A percentile compares a stretch with the other conserved stretches of the same genome.
Evolutionary conservation across 35 echinoderm and acorn worm genomes (phyloP).

Genomic region (Apostichopus japonicus): DNA sequence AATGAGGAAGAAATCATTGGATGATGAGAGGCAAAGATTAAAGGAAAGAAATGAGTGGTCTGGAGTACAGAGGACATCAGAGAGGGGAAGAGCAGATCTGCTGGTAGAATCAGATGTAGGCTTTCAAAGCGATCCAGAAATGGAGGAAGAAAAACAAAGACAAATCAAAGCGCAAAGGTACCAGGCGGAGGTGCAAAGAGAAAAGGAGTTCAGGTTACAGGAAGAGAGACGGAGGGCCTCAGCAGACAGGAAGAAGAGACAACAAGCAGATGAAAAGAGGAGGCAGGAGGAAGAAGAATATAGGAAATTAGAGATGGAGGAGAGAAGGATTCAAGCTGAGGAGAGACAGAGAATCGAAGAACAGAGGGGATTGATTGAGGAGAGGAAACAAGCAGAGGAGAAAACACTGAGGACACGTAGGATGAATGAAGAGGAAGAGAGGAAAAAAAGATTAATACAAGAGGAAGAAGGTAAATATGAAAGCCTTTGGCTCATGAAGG

Average conservation of each 20-base stretch:
- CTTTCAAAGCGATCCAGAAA: background rate
- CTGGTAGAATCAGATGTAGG: background rate
- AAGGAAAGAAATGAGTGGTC: background rate
- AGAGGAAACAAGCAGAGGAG: conserved; percentile 38
- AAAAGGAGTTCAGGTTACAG: conserved; percentile 47
- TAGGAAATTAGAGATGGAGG: conserved; percentile 43
- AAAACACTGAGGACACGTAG: conserved; percentile 34
- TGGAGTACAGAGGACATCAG: conserved; percentile 51
- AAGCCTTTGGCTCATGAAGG: too few species aligned
- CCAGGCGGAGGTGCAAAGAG: conserved; percentile 25
- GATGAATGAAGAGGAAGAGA: background rate
- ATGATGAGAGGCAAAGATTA: conserved; percentile 49
- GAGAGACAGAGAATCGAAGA: conserved; percentile 62
- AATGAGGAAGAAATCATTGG: conserved; percentile 28
- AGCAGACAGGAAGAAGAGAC: conserved; percentile 17
- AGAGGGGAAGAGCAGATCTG: conserved; percentile 26
- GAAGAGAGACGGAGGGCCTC: conserved; percentile 52
- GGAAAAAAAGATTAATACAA: conserved; percentile 37
- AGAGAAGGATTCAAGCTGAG: conserved; percentile 49
- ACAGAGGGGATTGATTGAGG: conserved; percentile 8
- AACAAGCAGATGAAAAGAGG: conserved; percentile 42
- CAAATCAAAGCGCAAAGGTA: conserved; percentile 8
- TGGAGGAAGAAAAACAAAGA: conserved; percentile 7
- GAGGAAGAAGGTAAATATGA: conserved; percentile 64
- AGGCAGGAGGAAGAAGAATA: conserved; percentile 42